These are phyloP conservation scores for Torymus tubicola DNA, from an alignment of 2,888 invertebrate species.

Conservation along the genomic window DNA sequence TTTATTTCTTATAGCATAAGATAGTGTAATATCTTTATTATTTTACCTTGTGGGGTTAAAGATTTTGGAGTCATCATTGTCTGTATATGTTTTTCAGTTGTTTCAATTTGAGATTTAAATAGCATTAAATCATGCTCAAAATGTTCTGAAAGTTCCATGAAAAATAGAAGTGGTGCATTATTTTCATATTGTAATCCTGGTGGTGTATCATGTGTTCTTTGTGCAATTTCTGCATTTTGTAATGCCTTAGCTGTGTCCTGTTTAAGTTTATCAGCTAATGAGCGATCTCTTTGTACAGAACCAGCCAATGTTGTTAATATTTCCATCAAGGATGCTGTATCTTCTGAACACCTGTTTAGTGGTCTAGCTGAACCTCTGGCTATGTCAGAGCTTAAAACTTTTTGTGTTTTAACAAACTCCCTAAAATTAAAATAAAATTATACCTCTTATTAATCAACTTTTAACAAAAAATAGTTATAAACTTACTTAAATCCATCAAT, in stretches of 20 bases:
- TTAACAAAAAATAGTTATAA: no score
- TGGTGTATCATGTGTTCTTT: conserved; percentile 87
- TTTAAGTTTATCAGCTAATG: conserved; percentile 82
- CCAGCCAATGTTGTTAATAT: conserved; percentile 81
- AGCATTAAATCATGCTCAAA: conserved; percentile 85
- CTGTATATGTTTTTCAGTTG: conserved; percentile 84
- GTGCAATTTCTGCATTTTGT: conserved; percentile 87
- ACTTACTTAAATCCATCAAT: conserved; percentile 87
- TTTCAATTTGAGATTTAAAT: conserved; percentile 84
- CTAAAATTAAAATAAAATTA: conserved; percentile 67
- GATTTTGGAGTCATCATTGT: conserved; percentile 82
- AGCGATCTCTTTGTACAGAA: conserved; percentile 81
- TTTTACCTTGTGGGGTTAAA: conserved; percentile 82
- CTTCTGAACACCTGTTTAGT: conserved; percentile 81
- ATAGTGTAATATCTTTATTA: no score
- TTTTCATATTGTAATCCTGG: conserved; percentile 87
- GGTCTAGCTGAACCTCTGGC: conserved; percentile 84
- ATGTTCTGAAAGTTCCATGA: conserved; percentile 82
- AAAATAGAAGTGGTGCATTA: conserved; percentile 84
- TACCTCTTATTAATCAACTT: neutral
- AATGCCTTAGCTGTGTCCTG: conserved; percentile 85
- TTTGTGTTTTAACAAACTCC: conserved; percentile 90
- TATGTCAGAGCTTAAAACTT: conserved; percentile 88
- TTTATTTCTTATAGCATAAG: no score
- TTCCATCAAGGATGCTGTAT: conserved; percentile 80